Evolutionary conservation across 2,797 vertebrate genomes (phyloP).

Genomic region (Cuniculus paca): DNA sequence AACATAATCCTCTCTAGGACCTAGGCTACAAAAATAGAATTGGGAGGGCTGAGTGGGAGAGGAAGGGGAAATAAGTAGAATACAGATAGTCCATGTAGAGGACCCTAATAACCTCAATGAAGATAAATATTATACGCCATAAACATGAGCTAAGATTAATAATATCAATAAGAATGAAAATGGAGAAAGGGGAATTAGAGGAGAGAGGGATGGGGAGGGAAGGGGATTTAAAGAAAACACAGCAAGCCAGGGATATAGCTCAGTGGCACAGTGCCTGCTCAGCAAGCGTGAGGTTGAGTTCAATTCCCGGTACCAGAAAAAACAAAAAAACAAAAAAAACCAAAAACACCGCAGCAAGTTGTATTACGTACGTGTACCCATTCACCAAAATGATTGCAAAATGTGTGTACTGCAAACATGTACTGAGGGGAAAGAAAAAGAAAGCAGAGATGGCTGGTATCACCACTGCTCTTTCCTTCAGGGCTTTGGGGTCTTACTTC

Average conservation of each 20-base stretch:
- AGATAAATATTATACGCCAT: neutral
- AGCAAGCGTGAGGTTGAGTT: too few relatives aligned
- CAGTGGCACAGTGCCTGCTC: too few relatives aligned
- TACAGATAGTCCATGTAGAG: neutral
- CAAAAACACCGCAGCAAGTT: neutral
- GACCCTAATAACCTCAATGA: neutral
- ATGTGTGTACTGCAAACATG: neutral
- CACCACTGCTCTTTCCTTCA: neutral
- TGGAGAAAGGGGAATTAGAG: neutral
- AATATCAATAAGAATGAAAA: neutral
- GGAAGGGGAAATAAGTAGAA: neutral
- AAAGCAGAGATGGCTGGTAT: neutral
- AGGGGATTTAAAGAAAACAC: neutral
- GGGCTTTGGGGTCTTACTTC: neutral
- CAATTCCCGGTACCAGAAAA: too few relatives aligned
- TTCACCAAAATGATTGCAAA: neutral
- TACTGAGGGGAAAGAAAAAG: neutral
- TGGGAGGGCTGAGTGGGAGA: neutral
- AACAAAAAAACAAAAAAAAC: neutral
- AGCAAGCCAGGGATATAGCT: too few relatives aligned
- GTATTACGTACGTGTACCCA: neutral
- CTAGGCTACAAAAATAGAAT: neutral
- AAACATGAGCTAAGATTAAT: neutral
- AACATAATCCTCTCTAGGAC: neutral
- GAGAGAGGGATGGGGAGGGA: neutral